Base-by-base conservation (phyloP, 2,113 vertebrate genomes). In the Bostrychus sinensis region DNA sequence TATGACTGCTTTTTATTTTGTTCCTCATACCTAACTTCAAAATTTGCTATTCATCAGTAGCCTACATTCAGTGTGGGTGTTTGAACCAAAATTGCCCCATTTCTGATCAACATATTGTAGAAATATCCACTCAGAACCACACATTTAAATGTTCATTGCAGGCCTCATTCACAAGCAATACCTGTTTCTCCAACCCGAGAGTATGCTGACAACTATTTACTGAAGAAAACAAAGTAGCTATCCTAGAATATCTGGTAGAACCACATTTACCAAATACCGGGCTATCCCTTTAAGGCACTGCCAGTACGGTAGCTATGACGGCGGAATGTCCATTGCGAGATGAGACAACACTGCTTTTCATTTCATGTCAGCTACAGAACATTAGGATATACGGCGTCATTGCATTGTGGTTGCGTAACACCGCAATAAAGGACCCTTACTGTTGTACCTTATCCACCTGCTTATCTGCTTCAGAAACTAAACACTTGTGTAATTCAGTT, bases 401-500 rank as follows among this genome's bases (percentile, higher is more conserved):
- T 48, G 56, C 30, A 3, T 32, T 32, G 30, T 19, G 3, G 12
- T n/a, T 14, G 11, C 10, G 38, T 23, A 32, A 17, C 20, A 34
- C 8, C 14, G 37, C 54, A 23, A 32, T 65, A 38, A 45, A 62
- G 25, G 23, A 12, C 30, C 17, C 4, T 39, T 42, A 1, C 37
- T 22, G 14, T n/a, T n/a, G n/a, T n/a, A 9, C 13, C 5, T 8
- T 53, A 17, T 12, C 28, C 17, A 20, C 25, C 20, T 10, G 10
- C 14, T 39, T n/a, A 23, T 5, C 3, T 5, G n/a, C 19, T 19
- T 10, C 60, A 39, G 5, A 16, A 39, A 61, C 69, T 41, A 63
- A 75, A 77, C 57, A 77, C 3, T 14, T 3, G 0, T 30, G 10
- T 16, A 65, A 56, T 16, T 20, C 10, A 39, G 34, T 39, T 5